Evolutionary conservation across 2,113 vertebrate genomes (phyloP), one percentile per base, ranked within the genome.

Genomic region (Geococcyx californianus): DNA sequence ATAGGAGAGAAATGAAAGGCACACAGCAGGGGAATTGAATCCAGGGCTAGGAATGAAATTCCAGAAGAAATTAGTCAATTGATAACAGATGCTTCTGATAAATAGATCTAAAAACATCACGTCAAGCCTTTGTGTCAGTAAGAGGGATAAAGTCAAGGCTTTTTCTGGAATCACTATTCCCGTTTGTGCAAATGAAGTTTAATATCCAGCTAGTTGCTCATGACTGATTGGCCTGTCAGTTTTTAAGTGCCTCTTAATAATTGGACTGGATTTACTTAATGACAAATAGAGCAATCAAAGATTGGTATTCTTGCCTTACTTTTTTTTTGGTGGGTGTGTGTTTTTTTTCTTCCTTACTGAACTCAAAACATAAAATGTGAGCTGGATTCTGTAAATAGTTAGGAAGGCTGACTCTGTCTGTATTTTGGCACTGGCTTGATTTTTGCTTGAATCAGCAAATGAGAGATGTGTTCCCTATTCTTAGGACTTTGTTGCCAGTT

Each of bases 1-100:
- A 94, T n/a, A 80, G 94, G 47, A 89, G 81, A 83, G 70, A 62
- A 80, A 20, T 51, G 75, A 90, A 90, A 91, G 94, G 80, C 87
- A 78, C 62, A 31, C 54, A 51, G 58, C 63, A 62, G 82, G 93
- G 80, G 86, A 89, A 59, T 70, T 94, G 90, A 90, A 91, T 89
- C 87, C 54, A 15, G 56, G 26, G 42, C 67, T 68, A 90, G 88
- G 80, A 92, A 84, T 62, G 84, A 38, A 44, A 92, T 95, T 95
- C 95, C 96, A 84, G 79, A 94, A 92, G 88, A 92, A 95, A 77
- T 44, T 20, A 76, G 67, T 93, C 80, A 91, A 68, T 74, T 86
- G 96, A 88, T 78, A 91, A 93, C 91, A 64, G 88, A 90, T 90
- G 94, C 83, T 74, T 68, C 79, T 93, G 92, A 97, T 95, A 96